Evolutionary conservation across 2,113 vertebrate species (phyloP).

Genomic region (Ictalurus furcatus): DNA sequence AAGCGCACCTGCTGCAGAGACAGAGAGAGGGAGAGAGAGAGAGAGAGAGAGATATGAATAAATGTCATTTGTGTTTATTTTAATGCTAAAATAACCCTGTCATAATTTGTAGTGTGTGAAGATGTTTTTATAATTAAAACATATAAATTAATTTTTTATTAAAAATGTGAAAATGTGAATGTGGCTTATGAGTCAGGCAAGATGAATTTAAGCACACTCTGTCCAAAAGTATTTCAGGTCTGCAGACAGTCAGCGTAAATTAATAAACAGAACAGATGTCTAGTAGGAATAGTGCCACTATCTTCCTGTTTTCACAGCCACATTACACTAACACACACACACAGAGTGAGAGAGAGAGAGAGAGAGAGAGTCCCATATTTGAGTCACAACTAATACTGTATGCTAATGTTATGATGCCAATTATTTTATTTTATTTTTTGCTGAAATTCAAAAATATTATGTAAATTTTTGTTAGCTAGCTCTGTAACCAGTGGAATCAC

Average conservation of each 20-base stretch:
- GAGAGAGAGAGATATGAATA: background rate
- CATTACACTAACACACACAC: background rate
- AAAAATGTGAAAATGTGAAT: background rate
- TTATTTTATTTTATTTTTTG: too few species aligned
- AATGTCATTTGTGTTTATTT: background rate
- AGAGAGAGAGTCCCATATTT: background rate
- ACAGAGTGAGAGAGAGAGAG: too few species aligned
- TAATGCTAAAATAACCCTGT: background rate
- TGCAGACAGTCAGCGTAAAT: conserved; percentile 7
- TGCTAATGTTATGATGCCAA: too few species aligned
- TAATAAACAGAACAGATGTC: conserved; percentile 18
- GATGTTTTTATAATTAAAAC: background rate
- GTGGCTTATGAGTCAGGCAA: conserved; percentile 7
- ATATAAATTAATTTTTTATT: too few species aligned
- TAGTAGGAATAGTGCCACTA: background rate
- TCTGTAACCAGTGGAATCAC: too few species aligned
- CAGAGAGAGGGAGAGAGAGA: conserved; percentile 1
- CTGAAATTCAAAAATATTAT: too few species aligned
- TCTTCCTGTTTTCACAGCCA: background rate
- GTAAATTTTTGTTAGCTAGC: background rate
- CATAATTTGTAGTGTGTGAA: background rate
- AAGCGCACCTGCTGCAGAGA: conserved; percentile 6
- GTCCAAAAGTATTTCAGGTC: conserved; percentile 8
- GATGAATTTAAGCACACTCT: background rate
- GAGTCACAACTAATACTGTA: too few species aligned